phyloP scores from a whole-genome alignment of 2,888 invertebrate genomes.

The Drosophila peninsularis region DNA sequence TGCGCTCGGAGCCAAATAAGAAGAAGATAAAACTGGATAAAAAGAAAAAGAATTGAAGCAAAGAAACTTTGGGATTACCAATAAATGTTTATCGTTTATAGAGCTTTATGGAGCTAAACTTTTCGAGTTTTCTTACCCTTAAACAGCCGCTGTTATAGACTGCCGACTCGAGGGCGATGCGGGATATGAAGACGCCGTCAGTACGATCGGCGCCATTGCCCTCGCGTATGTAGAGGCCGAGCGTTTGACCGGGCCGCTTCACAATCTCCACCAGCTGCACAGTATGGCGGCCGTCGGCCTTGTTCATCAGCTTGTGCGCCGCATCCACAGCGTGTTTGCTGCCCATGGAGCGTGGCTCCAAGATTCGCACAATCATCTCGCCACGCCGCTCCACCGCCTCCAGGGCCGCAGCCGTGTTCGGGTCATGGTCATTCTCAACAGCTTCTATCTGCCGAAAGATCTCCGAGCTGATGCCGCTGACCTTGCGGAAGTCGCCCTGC shows the following conservation, averaged over 20 bases:
- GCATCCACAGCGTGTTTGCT: constrained; percentile 94
- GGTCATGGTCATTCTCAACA: constrained; percentile 97
- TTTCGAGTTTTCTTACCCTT: constrained; percentile 86
- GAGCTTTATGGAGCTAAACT: neutral
- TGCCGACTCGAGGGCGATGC: constrained; percentile 97
- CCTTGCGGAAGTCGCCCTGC: constrained; percentile 97
- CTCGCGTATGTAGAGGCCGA: constrained; percentile 98
- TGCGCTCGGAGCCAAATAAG: constrained; percentile 92
- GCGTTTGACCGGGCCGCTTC: constrained; percentile 98
- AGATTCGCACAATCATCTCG: constrained; percentile 97
- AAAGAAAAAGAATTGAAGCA: constrained; percentile 21
- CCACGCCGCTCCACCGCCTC: constrained; percentile 96
- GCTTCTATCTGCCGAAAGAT: constrained; percentile 98
- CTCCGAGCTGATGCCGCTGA: constrained; percentile 97
- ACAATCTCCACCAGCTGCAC: constrained; percentile 98
- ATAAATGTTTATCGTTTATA: neutral
- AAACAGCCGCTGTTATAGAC: constrained; percentile 98
- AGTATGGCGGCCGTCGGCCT: constrained; percentile 88
- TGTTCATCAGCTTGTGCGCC: constrained; percentile 92
- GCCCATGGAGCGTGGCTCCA: constrained; percentile 94
- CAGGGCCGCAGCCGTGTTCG: constrained; percentile 95
- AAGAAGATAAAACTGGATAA: constrained; percentile 86
- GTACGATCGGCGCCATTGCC: constrained; percentile 98
- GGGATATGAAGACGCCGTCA: constrained; percentile 98
- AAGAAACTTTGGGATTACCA: neutral